phyloP scores from a whole-genome alignment of 2,888 invertebrate genomes.

The Pedicia rivosa region DNA sequence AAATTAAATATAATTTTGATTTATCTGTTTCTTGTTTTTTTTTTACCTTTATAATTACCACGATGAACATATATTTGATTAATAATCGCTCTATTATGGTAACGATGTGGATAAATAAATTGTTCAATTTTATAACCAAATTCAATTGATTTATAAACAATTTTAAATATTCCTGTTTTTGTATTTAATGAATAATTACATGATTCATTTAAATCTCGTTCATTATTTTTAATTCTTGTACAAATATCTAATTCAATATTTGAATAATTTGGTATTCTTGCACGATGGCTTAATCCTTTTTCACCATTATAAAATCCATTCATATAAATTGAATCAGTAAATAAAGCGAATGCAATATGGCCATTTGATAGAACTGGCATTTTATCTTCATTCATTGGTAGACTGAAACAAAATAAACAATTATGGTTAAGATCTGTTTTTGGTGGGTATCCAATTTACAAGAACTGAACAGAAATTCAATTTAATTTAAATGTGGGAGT shows the following conservation, averaged over 20 bases:
- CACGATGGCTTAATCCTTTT: constrained; percentile 38
- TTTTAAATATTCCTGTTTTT: background rate
- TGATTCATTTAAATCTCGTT: background rate
- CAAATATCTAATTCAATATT: constrained; percentile 26
- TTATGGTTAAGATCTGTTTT: no score
- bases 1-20: no score
- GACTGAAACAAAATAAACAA: no score
- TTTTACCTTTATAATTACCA: background rate
- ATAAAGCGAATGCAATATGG: constrained; percentile 40
- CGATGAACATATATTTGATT: constrained; percentile 21
- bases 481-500: no score
- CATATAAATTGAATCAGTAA: constrained; percentile 41
- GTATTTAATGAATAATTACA: background rate
- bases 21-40: no score
- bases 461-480: no score
- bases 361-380: constrained; percentile 45
- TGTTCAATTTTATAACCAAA: constrained; percentile 12
- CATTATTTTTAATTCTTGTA: constrained; percentile 19
- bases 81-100: constrained; percentile 27
- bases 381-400: constrained; percentile 37
- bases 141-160: background rate
- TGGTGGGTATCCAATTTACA: no score
- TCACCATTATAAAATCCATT: constrained; percentile 43
- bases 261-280: constrained; percentile 42
- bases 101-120: constrained; percentile 28